Conservation (phyloP, 2,113 vertebrate genomes). For the Scartelaos histophorus region DNA sequence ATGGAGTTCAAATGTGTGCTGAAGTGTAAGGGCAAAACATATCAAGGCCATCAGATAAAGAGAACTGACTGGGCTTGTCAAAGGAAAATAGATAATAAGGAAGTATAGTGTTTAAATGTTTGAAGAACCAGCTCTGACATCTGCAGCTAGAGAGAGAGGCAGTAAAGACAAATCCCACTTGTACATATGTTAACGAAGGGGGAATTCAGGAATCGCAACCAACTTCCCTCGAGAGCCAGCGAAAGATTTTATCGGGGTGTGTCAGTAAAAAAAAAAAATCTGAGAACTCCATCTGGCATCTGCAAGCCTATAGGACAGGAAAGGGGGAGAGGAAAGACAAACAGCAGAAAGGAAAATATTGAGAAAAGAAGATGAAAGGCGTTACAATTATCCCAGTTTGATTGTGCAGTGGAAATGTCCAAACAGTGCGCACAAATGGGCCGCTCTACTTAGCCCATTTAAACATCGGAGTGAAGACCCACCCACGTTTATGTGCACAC, state of each 20-base stretch:
- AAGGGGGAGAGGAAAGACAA: constrained; percentile 30
- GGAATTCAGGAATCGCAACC: constrained; percentile 55
- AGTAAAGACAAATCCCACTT: constrained; percentile 45
- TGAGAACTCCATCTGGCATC: constrained; percentile 54
- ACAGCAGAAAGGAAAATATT: constrained; percentile 48
- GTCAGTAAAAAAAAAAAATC: constrained; percentile 42
- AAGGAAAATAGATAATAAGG: constrained; percentile 41
- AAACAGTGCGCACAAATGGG: not conserved
- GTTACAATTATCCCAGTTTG: constrained; percentile 42
- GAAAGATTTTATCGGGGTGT: constrained; percentile 65
- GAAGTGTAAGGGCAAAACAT: not conserved
- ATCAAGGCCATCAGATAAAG: constrained; percentile 10
- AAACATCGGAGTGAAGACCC: constrained; percentile 4
- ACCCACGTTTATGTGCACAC: constrained; percentile 18
- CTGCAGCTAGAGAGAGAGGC: constrained; percentile 59
- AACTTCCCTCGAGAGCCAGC: constrained; percentile 43
- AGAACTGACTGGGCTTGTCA: constrained; percentile 31
- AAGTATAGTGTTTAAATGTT: constrained; percentile 51
- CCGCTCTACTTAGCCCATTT: constrained; percentile 11
- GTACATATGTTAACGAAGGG: constrained; percentile 24
- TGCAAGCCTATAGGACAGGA: constrained; percentile 27
- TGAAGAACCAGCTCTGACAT: constrained; percentile 58
- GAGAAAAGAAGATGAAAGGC: constrained; percentile 58
- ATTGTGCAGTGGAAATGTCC: constrained; percentile 31
- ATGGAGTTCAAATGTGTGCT: not conserved